These are phyloP conservation scores for Perca schrenkii DNA, from an alignment of 2,113 vertebrate genomes.

Conservation along the genomic window DNA sequence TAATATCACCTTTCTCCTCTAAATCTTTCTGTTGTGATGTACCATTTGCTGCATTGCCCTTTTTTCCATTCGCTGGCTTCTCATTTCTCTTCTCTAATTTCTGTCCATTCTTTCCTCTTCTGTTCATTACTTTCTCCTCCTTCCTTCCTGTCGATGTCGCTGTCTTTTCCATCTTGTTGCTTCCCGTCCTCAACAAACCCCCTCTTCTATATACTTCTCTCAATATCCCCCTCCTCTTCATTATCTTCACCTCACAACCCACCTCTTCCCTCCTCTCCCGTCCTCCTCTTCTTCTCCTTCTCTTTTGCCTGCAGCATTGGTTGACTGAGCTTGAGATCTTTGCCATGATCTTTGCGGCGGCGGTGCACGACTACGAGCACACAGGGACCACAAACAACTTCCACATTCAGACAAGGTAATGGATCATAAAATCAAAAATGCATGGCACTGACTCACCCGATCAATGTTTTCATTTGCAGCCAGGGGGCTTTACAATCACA, in stretches of 20 bases:
- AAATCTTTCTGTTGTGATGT: slow-evolving; percentile 40
- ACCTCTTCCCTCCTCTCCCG: too few relatives aligned
- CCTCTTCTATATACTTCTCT: slow-evolving; percentile 14
- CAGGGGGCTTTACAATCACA: slow-evolving; percentile 42
- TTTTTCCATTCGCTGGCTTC: slow-evolving; percentile 52
- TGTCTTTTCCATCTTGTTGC: slow-evolving; percentile 48
- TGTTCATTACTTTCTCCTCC: slow-evolving; percentile 45
- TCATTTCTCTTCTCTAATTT: slow-evolving; percentile 59
- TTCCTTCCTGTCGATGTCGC: slow-evolving; percentile 20
- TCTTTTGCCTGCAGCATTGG: slow-evolving; percentile 90
- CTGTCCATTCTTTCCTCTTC: slow-evolving; percentile 47
- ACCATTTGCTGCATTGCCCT: slow-evolving; percentile 31
- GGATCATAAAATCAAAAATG: slow-evolving; percentile 73
- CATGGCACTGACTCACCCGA: slow-evolving; percentile 60
- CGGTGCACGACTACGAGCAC: slow-evolving; percentile 97
- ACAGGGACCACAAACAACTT: slow-evolving; percentile 99
- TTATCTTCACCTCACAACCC: slow-evolving; percentile 1
- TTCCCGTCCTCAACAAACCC: slow-evolving; percentile 1
- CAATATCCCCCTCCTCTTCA: slow-evolving; percentile 7
- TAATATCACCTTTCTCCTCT: slow-evolving; percentile 41
- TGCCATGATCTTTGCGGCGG: slow-evolving; percentile 97
- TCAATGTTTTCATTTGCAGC: slow-evolving; percentile 75
- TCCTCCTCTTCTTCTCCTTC: not conserved
- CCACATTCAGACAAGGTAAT: slow-evolving; percentile 96
- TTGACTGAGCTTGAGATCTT: slow-evolving; percentile 98